Conservation (phyloP, 2,113 vertebrate genomes). For the Chinchilla lanigera region DNA sequence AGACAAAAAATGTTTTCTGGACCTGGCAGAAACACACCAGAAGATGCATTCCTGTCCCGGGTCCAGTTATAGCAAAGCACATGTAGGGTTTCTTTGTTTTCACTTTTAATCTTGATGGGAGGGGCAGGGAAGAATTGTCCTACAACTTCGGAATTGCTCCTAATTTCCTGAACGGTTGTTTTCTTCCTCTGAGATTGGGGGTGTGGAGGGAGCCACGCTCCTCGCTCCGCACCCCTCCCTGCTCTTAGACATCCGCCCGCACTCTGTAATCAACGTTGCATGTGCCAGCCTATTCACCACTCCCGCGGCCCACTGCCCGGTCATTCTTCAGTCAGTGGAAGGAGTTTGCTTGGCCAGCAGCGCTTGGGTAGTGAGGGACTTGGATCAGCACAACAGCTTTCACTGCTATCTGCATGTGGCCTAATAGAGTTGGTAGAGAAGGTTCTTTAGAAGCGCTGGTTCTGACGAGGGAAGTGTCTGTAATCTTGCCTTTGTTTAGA, state of each 20-base stretch:
- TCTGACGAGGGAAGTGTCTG: conserved; percentile 83
- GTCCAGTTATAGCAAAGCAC: not conserved
- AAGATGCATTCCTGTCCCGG: fast-evolving
- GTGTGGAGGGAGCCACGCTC: not conserved
- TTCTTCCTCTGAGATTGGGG: not conserved
- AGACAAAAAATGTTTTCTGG: not conserved
- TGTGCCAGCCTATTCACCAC: not conserved
- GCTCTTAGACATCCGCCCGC: not conserved
- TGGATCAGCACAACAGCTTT: conserved; percentile 52
- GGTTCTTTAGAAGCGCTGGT: conserved; percentile 77
- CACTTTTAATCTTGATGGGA: not conserved
- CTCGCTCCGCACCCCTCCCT: fast-evolving
- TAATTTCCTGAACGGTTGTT: not conserved
- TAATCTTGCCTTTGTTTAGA: conserved; percentile 88
- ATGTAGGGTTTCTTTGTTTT: not conserved
- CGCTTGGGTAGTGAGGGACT: conserved; percentile 2
- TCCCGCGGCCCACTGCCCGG: not conserved
- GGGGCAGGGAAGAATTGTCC: not conserved
- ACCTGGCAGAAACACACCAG: not conserved
- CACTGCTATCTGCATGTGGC: conserved; percentile 67
- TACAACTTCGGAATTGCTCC: not conserved
- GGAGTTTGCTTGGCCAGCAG: conserved; percentile 62
- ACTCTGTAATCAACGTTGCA: not conserved
- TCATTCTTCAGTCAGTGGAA: not conserved
- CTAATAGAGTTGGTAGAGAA: conserved; percentile 81